A percentile compares a stretch with the other conserved stretches of the same genome.
These are phyloP conservation scores for Leucosticte australis DNA, from an alignment of 2,113 vertebrate species.

Conservation along the genomic window DNA sequence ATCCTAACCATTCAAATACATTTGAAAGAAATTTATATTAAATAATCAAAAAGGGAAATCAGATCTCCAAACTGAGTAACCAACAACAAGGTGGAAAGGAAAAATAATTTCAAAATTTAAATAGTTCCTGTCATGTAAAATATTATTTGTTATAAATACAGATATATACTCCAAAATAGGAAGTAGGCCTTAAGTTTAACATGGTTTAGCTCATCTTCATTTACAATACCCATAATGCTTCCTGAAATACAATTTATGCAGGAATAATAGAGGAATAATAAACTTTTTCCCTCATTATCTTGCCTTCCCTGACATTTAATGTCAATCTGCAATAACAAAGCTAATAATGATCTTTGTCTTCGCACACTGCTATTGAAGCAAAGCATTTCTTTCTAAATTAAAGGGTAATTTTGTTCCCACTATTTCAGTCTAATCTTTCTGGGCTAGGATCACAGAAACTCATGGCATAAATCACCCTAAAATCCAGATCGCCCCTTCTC, in stretches of 20 bases:
- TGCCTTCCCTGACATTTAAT: slow-evolving; percentile 42
- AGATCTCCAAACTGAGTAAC: neutral
- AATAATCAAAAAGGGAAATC: slow-evolving; percentile 21
- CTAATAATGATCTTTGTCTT: slow-evolving; percentile 26
- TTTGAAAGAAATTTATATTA: slow-evolving; percentile 43
- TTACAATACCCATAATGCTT: neutral
- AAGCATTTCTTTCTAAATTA: slow-evolving; percentile 23
- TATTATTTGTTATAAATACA: neutral
- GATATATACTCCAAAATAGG: neutral
- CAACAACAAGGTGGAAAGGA: neutral
- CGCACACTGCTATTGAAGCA: slow-evolving; percentile 29
- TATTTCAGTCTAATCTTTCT: neutral
- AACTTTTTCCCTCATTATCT: slow-evolving; percentile 20
- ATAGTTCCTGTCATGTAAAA: neutral
- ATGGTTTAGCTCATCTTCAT: neutral
- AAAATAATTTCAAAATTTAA: neutral
- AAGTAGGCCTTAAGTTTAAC: neutral
- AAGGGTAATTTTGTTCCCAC: neutral
- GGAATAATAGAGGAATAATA: slow-evolving; percentile 27
- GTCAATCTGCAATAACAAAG: slow-evolving; percentile 38
- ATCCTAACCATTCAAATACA: slow-evolving; percentile 47
- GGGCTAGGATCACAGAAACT: neutral
- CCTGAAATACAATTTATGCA: slow-evolving; percentile 12
- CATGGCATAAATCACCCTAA: neutral
- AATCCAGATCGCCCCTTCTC: neutral